These are phyloP conservation scores for Fragum whitleyi DNA, from an alignment of 2,888 invertebrate genomes.

Conservation along the genomic window DNA sequence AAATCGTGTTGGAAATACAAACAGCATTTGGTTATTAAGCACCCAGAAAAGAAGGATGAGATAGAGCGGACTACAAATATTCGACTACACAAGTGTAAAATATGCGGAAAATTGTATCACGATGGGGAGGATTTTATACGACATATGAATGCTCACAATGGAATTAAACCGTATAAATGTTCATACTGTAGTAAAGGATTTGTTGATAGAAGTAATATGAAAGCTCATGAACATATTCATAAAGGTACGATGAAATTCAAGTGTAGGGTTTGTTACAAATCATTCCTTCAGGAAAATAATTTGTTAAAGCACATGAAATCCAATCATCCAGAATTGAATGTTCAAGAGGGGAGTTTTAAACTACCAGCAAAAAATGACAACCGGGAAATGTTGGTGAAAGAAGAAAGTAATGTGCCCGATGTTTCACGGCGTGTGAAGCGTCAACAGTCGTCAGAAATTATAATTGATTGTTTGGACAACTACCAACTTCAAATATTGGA, in stretches of 20 bases:
- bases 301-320: slow-evolving; percentile 36
- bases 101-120: slow-evolving; percentile 52
- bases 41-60: slow-evolving; percentile 44
- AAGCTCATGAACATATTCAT: slow-evolving; percentile 37
- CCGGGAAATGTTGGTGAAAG: neutral
- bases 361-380: neutral
- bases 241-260: slow-evolving; percentile 37
- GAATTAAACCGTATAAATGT: slow-evolving; percentile 51
- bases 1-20: slow-evolving; percentile 46
- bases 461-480: neutral
- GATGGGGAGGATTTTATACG: slow-evolving; percentile 41
- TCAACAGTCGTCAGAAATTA: neutral
- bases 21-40: slow-evolving; percentile 37
- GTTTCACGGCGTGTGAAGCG: neutral
- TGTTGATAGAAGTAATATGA: slow-evolving; percentile 46
- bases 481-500: neutral
- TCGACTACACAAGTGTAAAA: slow-evolving; percentile 38
- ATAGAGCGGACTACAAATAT: slow-evolving; percentile 49
- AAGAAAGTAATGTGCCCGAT: neutral
- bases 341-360: neutral
- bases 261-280: slow-evolving; percentile 48
- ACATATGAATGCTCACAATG: slow-evolving; percentile 49
- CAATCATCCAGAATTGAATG: slow-evolving; percentile 26
- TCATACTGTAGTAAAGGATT: slow-evolving; percentile 40
- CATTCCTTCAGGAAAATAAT: slow-evolving; percentile 40